Evolutionary conservation across 53 echinoderm and acorn worm species (phyloP), one percentile per base, ranked within the genome.

Genomic region (Luidia sarsii): DNA sequence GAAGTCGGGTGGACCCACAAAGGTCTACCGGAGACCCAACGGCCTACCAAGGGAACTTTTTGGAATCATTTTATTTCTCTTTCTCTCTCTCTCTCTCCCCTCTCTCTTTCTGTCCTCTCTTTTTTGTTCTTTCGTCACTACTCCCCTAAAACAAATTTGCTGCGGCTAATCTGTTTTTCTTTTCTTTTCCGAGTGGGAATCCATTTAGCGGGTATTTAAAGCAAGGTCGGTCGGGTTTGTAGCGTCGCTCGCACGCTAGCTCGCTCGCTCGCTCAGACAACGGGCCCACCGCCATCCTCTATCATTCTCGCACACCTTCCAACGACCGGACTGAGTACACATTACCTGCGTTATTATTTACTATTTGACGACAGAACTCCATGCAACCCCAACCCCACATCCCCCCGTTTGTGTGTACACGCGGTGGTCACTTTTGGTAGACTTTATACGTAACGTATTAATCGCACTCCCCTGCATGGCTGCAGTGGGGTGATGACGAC

Each of bases 361-460:
- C 24, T 31, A 32, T n/a, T n/a, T n/a, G n/a, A n/a, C n/a, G n/a
- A n/a, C n/a, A n/a, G n/a, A n/a, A 41, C 6, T 11, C 41, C 41
- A 41, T 11, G 11, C 41, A 41, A 41, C 41, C 6, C 41, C 11
- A 6, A 41, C 41, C 41, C 11, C 41, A 41, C 41, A 41, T 41
- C 6, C 11, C 11, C 11, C 54, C 50, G 55, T 37, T 52, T 67
- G 38, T 34, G 19, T 65, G 65, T 36, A 9, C 35, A 20, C 33
- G 25, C 23, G 55, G 72, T 72, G 55, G 55, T 55, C 72, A 72
- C 77, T 73, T 75, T 75, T 66, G 21, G 73, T 63, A 88, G 88
- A 88, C 83, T 88, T 88, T 88, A 88, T 88, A 88, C 53, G 57
- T 88, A 57, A 88, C 83, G 54, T 88, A 88, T 88, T 88, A 88